Base-by-base conservation (phyloP, 2,797 vertebrate genomes). In the Darevskia mixta region DNA sequence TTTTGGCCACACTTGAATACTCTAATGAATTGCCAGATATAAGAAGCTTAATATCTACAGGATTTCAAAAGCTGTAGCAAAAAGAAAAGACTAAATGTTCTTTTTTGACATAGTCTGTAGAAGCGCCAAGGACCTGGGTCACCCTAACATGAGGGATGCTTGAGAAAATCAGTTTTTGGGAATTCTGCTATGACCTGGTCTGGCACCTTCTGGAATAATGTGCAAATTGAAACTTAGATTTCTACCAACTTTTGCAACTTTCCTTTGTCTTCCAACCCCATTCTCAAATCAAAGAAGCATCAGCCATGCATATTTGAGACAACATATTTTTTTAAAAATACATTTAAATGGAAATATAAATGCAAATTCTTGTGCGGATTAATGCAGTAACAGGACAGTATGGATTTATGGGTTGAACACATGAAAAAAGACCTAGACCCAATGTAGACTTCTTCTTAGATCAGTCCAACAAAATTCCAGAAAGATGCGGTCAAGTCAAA, bases 1-100 rank as follows among this genome's bases (percentile, higher is more conserved):
- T 45, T 32, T 78, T 86, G 20, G 69, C 17, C 73, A n/a, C 41
- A 78, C 27, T 71, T 88, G 17, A 88, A 78, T 78, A 69, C 38
- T 67, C 64, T 82, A 58, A 71, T 79, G 76, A 69, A 58, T 77
- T 77, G 38, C 25, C 9, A 8, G n/a, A 58, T 17, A n/a, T 82
- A 45, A 64, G 72, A 81, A 75, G 9, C 75, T 79, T 61, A 61
- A 79, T 84, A 88, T 79, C 29, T 79, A 8, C 69, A 38, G 17
- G 58, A 55, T 49, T 55, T 82, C 41, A 29, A 88, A 79, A 69
- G 11, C 49, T 77, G 20, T 32, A 61, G 11, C 49, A 72, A 79
- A 84, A 71, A 35, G 38, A 61, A 71, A 71, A 79, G 8, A 64
- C 23, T 25, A 83, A 45, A 8, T 43, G 8, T 75, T 32, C 41